Base-by-base conservation (phyloP, 2,888 invertebrate species). In the Leucoma salicis region DNA sequence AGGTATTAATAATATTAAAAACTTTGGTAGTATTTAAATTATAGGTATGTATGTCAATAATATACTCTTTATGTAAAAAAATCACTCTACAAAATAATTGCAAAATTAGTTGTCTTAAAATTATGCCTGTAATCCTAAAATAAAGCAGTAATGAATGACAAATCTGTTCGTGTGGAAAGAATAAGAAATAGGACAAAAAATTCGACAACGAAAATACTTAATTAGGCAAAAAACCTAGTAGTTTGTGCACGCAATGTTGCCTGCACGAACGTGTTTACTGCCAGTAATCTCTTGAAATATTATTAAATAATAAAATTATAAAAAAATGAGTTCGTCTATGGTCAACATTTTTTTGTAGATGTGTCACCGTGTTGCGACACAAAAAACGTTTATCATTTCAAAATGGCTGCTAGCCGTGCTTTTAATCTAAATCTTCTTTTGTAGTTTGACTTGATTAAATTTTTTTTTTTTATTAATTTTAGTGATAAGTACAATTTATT, bases 361-460 rank as follows among this genome's bases (percentile, higher is more conserved):
- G 15, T 57, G 53, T 59, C 60, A 51, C 35, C 47, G 37, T 39
- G 18, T 7, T 29, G 7, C 6, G 11, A 8, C 46, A 44, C 57
- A 59, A 57, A 56, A 57, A 40, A 36, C 6, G 44, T 41, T 31
- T 6, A 45, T 43, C 42, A 47, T 39, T 39, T 40, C 11, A 32
- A n/a, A 47, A 46, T 46, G 43, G 39, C 41, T 13, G 12, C 8
- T 8, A 14, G 8, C 13, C 35, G 29, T 41, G 53, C 41, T 39
- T 27, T 42, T 46, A 33, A n/a, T 55, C 51, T 35, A 43, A 59
- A 57, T 59, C 56, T 43, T 47, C 39, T 31, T 39, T 55, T 49
- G 35, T 45, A 33, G 43, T 27, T 39, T 33, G 60, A 57, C 56
- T 46, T 59, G 60, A 57, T 59, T 42, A 57, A 57, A 56, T 35